A percentile compares a stretch with the other conserved stretches of the same genome.
Evolutionary conservation across 92 coral and sea anemone species (phyloP).

Genomic region (Desmophyllum pertusum): DNA sequence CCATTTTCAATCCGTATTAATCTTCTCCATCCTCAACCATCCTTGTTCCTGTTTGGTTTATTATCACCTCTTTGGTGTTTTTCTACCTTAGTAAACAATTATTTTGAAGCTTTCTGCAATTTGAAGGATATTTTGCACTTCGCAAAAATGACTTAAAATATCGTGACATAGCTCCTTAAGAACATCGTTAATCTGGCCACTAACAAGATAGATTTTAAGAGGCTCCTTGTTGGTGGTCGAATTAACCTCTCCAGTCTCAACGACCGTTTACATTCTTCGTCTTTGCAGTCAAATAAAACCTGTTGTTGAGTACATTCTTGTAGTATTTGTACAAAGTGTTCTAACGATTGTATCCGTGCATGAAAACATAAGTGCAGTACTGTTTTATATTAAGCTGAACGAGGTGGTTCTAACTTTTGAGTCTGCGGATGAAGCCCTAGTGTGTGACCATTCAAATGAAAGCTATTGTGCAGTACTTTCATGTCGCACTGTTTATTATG

Average conservation of each 20-base stretch:
- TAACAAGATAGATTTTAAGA: not conserved
- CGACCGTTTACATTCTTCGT: not conserved
- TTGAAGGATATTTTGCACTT: too few species aligned
- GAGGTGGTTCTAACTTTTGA: not conserved
- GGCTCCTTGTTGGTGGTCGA: not conserved
- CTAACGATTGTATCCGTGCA: not conserved
- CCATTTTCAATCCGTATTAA: too few species aligned
- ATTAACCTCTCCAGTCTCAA: not conserved
- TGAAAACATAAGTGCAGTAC: not conserved
- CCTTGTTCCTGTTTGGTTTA: too few species aligned
- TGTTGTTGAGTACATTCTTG: not conserved
- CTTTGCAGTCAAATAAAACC: not conserved
- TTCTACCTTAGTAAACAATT: too few species aligned
- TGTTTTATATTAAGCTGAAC: not conserved
- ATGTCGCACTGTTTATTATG: not conserved
- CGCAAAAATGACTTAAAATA: too few species aligned
- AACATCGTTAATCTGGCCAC: slow-evolving; percentile 2
- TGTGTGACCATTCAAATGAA: not conserved
- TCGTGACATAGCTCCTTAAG: not conserved
- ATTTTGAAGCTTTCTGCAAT: too few species aligned
- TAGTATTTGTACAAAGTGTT: not conserved
- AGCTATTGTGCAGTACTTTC: not conserved
- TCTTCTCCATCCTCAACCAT: too few species aligned
- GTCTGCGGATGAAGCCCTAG: not conserved
- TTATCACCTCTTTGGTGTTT: too few species aligned